Base-by-base conservation (phyloP, 2,888 invertebrate genomes). In the Meiosimyza decipiens region DNA sequence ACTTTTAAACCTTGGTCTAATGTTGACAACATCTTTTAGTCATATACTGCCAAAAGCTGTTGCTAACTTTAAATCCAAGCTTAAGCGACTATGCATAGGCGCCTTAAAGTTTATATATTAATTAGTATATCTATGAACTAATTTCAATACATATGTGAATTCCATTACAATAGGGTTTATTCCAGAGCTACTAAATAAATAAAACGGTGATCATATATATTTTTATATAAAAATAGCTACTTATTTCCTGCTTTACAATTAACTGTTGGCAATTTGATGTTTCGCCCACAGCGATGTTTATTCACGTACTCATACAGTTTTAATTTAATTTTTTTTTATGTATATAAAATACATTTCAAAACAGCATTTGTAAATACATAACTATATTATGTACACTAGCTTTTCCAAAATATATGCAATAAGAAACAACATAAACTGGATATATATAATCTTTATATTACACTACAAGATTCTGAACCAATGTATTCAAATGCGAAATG, bases 311-410 rank as follows among this genome's bases (percentile, higher is more conserved):
- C n/a, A n/a, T 54, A 54, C 54, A 54, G 28, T 22, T 55, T 16
- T 6, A 15, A 15, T 22, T 22, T 11, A n/a, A 15, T 55, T 15
- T n/a, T 16, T 55, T 55, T 22, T 22, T 11, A n/a, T 55, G 18
- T 15, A 5, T 47, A 70, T 60, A 60, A 69, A 69, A 69, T 70
- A 70, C 22, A 70, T 52, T 47, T 70, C 50, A 57, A 40, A 40
- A 40, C 33, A 63, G 51, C 60, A 69, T 22, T 60, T 69, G 60
- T 60, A 51, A n/a, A 51, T 52, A 62, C 40, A 40, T 40, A 40
- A 40, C 40, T 40, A 69, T 51, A n/a, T 15, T 60, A 69, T 60
- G 60, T 69, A 69, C 69, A 69, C 6, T 40, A 28, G 59, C 59
- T 18, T 33, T 60, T 33, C 22, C 5, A 3, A 60, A 60, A 60